phyloP scores from a whole-genome alignment of 2,888 invertebrate genomes.

The Listrodromus nycthemerus region DNA sequence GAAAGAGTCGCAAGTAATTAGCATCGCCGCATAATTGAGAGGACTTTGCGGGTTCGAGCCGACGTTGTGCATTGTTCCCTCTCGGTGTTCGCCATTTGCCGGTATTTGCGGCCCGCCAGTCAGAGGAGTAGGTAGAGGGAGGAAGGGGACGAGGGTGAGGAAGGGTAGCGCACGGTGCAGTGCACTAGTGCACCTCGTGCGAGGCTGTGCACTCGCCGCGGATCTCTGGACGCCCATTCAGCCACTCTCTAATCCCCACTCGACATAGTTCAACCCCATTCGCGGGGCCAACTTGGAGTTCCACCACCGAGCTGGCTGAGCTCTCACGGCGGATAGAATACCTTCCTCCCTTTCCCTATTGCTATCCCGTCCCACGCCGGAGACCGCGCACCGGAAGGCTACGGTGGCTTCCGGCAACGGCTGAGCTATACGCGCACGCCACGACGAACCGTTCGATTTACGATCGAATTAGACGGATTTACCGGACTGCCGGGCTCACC shows the following conservation, averaged over 20 bases:
- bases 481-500: neutral
- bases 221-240: conserved; percentile 55
- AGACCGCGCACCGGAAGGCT: conserved; percentile 33
- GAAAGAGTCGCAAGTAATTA: conserved; percentile 78
- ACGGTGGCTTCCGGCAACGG: conserved; percentile 49
- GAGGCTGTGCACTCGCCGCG: conserved; percentile 53
- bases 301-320: conserved; percentile 46
- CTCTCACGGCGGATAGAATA: conserved; percentile 19
- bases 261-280: conserved; percentile 68
- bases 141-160: conserved; percentile 13
- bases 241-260: conserved; percentile 70
- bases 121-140: conserved; percentile 10
- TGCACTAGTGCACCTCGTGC: conserved; percentile 23
- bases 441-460: conserved; percentile 58
- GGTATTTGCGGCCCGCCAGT: conserved; percentile 59
- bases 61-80: conserved; percentile 75
- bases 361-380: neutral
- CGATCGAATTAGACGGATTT: conserved; percentile 51
- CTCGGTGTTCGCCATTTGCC: conserved; percentile 73
- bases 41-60: conserved; percentile 77
- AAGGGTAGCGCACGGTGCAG: conserved; percentile 9
- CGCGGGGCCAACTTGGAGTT: conserved; percentile 56
- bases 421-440: conserved; percentile 29
- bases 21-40: conserved; percentile 82
- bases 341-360: conserved; percentile 15